Evolutionary conservation across 2,888 invertebrate genomes (phyloP).

Genomic region (Apamea sordens): DNA sequence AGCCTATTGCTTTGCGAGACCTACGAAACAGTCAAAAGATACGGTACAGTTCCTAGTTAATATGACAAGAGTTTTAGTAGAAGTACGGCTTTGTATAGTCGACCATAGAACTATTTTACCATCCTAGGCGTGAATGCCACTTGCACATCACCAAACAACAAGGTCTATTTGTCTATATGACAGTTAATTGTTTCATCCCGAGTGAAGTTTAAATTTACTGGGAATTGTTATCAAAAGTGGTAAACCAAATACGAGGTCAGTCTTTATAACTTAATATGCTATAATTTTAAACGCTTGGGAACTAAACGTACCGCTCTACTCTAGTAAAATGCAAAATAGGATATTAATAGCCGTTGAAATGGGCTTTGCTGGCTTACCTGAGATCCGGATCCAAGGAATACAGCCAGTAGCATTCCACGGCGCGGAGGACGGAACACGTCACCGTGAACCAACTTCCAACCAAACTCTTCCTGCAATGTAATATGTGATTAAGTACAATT

Average conservation of each 20-base stretch:
- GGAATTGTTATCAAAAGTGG: not conserved
- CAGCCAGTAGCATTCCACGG: slow-evolving; percentile 98
- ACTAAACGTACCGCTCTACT: not conserved
- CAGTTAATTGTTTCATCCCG: not conserved
- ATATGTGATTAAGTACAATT: not conserved
- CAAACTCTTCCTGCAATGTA: slow-evolving; percentile 96
- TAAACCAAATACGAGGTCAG: not conserved
- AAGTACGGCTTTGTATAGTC: not conserved
- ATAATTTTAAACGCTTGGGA: not conserved
- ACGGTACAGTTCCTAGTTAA: not conserved
- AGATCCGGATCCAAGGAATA: slow-evolving; percentile 98
- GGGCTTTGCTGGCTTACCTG: slow-evolving; percentile 91
- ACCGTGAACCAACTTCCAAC: slow-evolving; percentile 99
- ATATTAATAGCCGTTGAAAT: not conserved
- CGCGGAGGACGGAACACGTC: slow-evolving; percentile 99
- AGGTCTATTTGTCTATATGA: not conserved
- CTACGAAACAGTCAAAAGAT: not conserved
- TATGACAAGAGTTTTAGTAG: not conserved
- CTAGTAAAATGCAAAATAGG: not conserved
- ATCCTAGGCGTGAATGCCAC: too few species aligned
- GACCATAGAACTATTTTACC: not conserved
- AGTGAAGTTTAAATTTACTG: not conserved
- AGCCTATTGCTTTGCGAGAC: not conserved
- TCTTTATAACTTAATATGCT: not conserved
- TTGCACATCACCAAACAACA: not conserved